phyloP scores from a whole-genome alignment of 2,888 invertebrate genomes.

The Laspeyria flexula region DNA sequence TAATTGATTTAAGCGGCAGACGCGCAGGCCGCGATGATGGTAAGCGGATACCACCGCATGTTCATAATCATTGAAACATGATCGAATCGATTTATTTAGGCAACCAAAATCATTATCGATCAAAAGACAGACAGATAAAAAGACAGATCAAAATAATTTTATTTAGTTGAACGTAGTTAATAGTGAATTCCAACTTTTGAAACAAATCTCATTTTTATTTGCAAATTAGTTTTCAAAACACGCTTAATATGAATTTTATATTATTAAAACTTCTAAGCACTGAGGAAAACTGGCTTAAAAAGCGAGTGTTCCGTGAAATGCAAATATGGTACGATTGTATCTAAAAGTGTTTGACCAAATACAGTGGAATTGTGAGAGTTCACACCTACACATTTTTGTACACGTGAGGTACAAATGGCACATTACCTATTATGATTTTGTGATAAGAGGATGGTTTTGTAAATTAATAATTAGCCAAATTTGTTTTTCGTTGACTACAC shows the following conservation, averaged over 20 bases:
- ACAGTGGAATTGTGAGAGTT: constrained; percentile 52
- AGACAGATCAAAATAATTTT: no score
- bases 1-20: no score
- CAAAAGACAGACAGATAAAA: neutral
- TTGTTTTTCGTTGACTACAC: neutral
- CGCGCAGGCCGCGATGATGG: no score
- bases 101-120: no score
- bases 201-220: no score
- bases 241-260: no score
- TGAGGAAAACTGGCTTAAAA: constrained; percentile 17
- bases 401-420: constrained; percentile 41
- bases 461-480: constrained; percentile 9
- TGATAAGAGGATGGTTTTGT: constrained; percentile 25
- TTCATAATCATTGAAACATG: no score
- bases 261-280: constrained; percentile 19
- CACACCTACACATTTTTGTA: constrained; percentile 45
- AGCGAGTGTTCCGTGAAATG: constrained; percentile 24
- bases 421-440: constrained; percentile 43
- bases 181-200: no score
- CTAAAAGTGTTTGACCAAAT: constrained; percentile 42
- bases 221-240: no score
- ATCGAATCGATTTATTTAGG: no score
- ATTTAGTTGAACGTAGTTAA: no score
- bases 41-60: no score
- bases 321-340: constrained; percentile 25